phyloP scores from a whole-genome alignment of 2,113 vertebrate species.

The Leptodactylus fuscus region DNA sequence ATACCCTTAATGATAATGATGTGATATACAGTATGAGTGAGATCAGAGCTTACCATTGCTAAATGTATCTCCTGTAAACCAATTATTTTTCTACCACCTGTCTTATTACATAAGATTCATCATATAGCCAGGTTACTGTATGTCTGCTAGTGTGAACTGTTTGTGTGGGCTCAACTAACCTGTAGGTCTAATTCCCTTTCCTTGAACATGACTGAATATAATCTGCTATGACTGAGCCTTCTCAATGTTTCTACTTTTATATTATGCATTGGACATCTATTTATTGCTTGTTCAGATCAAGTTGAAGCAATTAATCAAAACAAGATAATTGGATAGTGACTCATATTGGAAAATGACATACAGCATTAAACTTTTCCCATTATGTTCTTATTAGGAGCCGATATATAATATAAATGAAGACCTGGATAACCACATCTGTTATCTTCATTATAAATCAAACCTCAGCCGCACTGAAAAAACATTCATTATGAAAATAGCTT shows the following conservation, averaged over 20 bases:
- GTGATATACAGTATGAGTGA: too few species aligned
- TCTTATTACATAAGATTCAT: not conserved
- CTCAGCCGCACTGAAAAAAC: not conserved
- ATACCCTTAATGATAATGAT: too few species aligned
- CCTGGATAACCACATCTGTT: constrained; percentile 22
- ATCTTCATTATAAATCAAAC: constrained; percentile 46
- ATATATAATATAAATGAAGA: constrained; percentile 39
- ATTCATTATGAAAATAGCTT: constrained; percentile 22
- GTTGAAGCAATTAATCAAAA: constrained; percentile 12
- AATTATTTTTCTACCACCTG: not conserved
- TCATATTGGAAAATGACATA: constrained; percentile 37
- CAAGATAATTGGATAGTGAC: constrained; percentile 25
- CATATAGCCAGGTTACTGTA: not conserved
- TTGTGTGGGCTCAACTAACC: not conserved
- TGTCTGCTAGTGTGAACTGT: not conserved
- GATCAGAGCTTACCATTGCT: too few species aligned
- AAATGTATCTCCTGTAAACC: too few species aligned
- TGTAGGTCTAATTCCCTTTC: not conserved
- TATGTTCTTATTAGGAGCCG: constrained; percentile 38
- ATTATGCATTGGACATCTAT: constrained; percentile 3
- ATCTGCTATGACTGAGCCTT: not conserved
- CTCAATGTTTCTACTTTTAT: not conserved
- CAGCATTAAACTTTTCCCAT: constrained; percentile 23
- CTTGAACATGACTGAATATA: not conserved
- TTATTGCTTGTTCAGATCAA: constrained; percentile 26